Base-by-base conservation (phyloP, 2,888 invertebrate species). In the Mystacides longicornis region DNA sequence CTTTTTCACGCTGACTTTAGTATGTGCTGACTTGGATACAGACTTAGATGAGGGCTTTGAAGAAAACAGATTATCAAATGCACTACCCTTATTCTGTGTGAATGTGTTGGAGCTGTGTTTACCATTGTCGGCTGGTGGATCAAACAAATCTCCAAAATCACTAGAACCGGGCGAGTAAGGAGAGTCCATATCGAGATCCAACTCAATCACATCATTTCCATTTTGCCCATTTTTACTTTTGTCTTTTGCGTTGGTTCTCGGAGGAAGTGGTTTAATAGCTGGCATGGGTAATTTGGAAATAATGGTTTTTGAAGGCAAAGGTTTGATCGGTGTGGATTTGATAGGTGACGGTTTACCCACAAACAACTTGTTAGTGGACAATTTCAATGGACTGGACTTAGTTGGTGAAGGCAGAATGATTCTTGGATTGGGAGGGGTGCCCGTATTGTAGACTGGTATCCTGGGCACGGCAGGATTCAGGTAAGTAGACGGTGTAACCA, bases 141-240 rank as follows among this genome's bases (percentile, higher is more conserved):
- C 87, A 73, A 92, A 92, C 61, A 92, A 78, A 69, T 92, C 91
- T 64, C 91, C 90, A 67, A 89, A 90, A 70, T 92, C 87, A 65
- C 86, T 87, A n/a, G 90, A 89, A 47, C 89, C 91, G 0, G 92
- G 92, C 49, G 91, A 91, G 73, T 93, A 92, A 0, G 93, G 93
- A 20, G 92, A 91, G 63, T 86, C 86, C 68, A 86, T 81, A 63
- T 88, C 87, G 71, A 84, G 79, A 62, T 80, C 81, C 49, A 79
- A 78, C 63, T 85, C 85, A 37, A 74, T 73, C 1, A 65, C 62
- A 62, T 75, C 75, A 48, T 69, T 73, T 18, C 72, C 71, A 58
- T 74, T 75, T 53, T 71, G 19, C 65, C 54, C 52, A 64, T 64
- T 43, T 9, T 64, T 64, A 49, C 64, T 67, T 53, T 71, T 71